A percentile compares a stretch with the other conserved stretches of the same genome.
Evolutionary conservation across 1,140 invertebrate genomes (phyloP).

Genomic region (Lasioglossum albipes): DNA sequence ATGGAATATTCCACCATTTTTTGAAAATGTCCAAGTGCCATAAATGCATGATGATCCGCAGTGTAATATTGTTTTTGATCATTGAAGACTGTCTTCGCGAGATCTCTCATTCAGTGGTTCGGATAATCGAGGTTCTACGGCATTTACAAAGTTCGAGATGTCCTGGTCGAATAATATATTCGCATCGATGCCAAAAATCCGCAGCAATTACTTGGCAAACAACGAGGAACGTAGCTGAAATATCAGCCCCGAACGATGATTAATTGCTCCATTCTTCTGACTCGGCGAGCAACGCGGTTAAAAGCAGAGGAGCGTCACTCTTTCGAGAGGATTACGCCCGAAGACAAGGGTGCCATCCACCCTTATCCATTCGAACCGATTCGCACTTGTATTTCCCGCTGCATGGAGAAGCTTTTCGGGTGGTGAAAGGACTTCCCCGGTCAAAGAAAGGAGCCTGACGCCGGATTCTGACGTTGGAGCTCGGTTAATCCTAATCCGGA

Average conservation of each 20-base stretch:
- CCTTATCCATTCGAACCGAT: slow-evolving; percentile 17
- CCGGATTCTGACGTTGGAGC: slow-evolving; percentile 10
- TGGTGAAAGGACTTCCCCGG: not conserved
- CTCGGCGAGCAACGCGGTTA: too few species aligned
- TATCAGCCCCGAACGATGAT: not conserved
- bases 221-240: not conserved
- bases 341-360: slow-evolving; percentile 8
- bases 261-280: not conserved
- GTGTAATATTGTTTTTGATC: too few species aligned
- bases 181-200: not conserved
- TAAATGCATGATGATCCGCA: too few species aligned
- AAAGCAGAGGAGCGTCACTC: not conserved
- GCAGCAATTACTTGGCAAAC: not conserved
- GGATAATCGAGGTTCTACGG: too few species aligned
- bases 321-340: slow-evolving; percentile 27
- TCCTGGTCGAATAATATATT: too few species aligned
- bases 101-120: too few species aligned
- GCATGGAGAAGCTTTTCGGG: slow-evolving; percentile 15
- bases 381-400: not conserved
- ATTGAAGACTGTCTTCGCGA: too few species aligned
- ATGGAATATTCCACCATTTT: too few species aligned
- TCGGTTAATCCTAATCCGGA: slow-evolving; percentile 12
- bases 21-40: too few species aligned
- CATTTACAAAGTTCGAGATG: too few species aligned
- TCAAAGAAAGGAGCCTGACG: slow-evolving; percentile 7